Evolutionary conservation across 2,797 vertebrate genomes (phyloP).

Genomic region (Glyptemys insculpta): DNA sequence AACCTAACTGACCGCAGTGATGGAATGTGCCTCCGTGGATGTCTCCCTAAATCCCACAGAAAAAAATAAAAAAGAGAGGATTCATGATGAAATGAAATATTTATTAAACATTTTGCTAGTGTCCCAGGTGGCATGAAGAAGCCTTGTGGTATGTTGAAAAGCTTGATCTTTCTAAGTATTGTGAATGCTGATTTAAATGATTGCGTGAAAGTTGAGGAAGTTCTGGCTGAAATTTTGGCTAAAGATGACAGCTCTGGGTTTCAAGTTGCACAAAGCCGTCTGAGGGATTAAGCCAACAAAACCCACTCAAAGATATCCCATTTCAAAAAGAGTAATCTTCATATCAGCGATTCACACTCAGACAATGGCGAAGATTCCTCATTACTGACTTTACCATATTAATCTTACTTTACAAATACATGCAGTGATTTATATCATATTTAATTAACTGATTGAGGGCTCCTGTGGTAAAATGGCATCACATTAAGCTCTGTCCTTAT

Average conservation of each 20-base stretch:
- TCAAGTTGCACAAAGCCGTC: slow-evolving; percentile 84
- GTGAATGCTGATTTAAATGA: slow-evolving; percentile 83
- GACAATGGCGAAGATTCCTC: slow-evolving; percentile 79
- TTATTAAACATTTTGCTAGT: slow-evolving; percentile 80
- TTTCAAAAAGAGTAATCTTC: slow-evolving; percentile 86
- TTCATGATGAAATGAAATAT: slow-evolving; percentile 81
- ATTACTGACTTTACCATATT: slow-evolving; percentile 82
- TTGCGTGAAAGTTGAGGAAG: slow-evolving; percentile 85
- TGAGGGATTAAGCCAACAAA: slow-evolving; percentile 87
- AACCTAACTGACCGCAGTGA: slow-evolving; percentile 79
- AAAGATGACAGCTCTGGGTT: slow-evolving; percentile 86
- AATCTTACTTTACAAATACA: slow-evolving; percentile 87
- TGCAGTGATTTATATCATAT: slow-evolving; percentile 86
- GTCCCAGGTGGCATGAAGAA: slow-evolving; percentile 83
- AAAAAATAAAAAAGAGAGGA: slow-evolving; percentile 33
- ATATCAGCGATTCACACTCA: slow-evolving; percentile 78
- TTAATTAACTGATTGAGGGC: slow-evolving; percentile 90
- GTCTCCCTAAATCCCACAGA: slow-evolving; percentile 52
- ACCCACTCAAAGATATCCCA: slow-evolving; percentile 85
- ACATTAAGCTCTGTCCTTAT: slow-evolving; percentile 85
- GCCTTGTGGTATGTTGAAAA: slow-evolving; percentile 83
- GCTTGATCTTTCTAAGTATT: slow-evolving; percentile 85
- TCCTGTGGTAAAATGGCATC: slow-evolving; percentile 84
- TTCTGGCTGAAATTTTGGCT: slow-evolving; percentile 88
- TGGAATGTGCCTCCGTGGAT: slow-evolving; percentile 69